These are phyloP conservation scores for Leguminivora glycinivorella DNA, from an alignment of 1,140 invertebrate species.

Conservation along the genomic window DNA sequence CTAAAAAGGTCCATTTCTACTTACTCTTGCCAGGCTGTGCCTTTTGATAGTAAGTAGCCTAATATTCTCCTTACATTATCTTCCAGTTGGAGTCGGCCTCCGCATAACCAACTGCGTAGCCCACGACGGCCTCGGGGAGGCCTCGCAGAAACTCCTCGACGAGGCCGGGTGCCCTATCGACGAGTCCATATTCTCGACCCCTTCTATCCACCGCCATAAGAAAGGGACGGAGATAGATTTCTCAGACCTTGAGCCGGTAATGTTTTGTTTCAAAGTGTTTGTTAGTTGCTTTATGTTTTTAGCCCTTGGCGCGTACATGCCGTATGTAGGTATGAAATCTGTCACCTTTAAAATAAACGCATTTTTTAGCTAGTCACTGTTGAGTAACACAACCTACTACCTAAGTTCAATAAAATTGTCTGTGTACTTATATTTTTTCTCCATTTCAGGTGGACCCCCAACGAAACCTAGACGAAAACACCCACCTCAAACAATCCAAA, in stretches of 20 bases:
- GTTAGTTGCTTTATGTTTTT: too few relatives aligned
- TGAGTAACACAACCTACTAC: too few relatives aligned
- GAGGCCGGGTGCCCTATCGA: conserved; percentile 86
- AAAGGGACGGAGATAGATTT: conserved; percentile 63
- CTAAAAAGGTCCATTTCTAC: too few relatives aligned
- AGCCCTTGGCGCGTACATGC: too few relatives aligned
- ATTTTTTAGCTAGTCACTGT: too few relatives aligned
- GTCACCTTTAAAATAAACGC: too few relatives aligned
- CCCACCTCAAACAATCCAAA: conserved; percentile 50
- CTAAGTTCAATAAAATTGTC: too few relatives aligned
- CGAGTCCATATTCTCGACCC: conserved; percentile 81
- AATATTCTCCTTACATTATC: conserved; percentile 14
- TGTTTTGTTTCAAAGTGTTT: too few relatives aligned
- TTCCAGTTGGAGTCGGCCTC: conserved; percentile 83
- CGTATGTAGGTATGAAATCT: too few relatives aligned
- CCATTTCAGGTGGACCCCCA: conserved; percentile 38
- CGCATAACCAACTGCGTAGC: conserved; percentile 86
- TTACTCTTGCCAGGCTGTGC: too few relatives aligned
- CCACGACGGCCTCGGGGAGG: conserved; percentile 85
- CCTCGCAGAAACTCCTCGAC: conserved; percentile 84
- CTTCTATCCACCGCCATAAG: conserved; percentile 67
- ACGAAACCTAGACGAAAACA: conserved; percentile 50
- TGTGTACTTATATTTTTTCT: not conserved
- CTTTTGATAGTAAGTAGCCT: too few relatives aligned
- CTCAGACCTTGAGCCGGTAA: conserved; percentile 51